Evolutionary conservation across 2,797 vertebrate genomes (phyloP).

Genomic region (Lates japonicus): DNA sequence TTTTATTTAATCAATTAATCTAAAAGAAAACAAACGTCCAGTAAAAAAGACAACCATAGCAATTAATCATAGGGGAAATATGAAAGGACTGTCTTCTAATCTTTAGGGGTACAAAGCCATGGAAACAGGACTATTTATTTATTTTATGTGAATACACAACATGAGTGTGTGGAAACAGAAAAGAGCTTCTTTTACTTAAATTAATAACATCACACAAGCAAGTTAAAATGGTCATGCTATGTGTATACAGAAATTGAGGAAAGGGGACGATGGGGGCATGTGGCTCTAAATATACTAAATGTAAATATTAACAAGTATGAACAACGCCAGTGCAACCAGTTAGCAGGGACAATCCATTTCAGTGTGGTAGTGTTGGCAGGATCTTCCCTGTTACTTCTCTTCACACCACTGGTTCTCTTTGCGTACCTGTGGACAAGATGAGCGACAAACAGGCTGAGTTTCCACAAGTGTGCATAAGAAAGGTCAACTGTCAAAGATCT

Average conservation of each 20-base stretch:
- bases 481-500: neutral
- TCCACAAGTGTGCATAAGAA: neutral
- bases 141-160: slow-evolving; percentile 54
- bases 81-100: slow-evolving; percentile 36
- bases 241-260: slow-evolving; percentile 78
- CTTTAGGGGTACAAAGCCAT: slow-evolving; percentile 50
- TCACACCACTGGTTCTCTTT: slow-evolving; percentile 99
- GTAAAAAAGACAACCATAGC: slow-evolving; percentile 75
- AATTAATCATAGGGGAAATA: slow-evolving; percentile 47
- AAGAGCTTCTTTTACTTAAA: slow-evolving; percentile 78
- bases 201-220: slow-evolving; percentile 90
- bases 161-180: slow-evolving; percentile 66
- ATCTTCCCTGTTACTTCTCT: slow-evolving; percentile 91
- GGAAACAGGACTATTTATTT: slow-evolving; percentile 51
- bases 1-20: slow-evolving; percentile 70
- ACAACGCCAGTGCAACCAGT: slow-evolving; percentile 98
- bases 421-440: slow-evolving; percentile 89
- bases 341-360: slow-evolving; percentile 91
- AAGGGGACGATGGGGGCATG: slow-evolving; percentile 59
- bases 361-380: slow-evolving; percentile 88
- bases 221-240: slow-evolving; percentile 89
- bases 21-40: slow-evolving; percentile 72
- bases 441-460: neutral
- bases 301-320: slow-evolving; percentile 98
- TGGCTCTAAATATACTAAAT: slow-evolving; percentile 88